phyloP scores from a whole-genome alignment of 2,888 invertebrate genomes.

The Argynnis bischoffii region DNA sequence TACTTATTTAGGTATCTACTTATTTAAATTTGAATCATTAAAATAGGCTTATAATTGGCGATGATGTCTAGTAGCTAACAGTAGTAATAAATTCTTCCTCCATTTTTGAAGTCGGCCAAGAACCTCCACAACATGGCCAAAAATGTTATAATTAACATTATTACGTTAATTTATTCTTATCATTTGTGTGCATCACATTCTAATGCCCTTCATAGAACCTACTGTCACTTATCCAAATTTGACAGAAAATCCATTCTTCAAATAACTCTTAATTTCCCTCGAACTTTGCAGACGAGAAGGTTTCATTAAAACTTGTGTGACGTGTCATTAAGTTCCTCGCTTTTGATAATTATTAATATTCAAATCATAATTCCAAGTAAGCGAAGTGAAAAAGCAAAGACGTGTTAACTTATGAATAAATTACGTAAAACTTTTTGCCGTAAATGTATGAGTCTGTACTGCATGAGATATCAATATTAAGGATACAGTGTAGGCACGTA shows the following conservation, averaged over 20 bases:
- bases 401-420: conserved; percentile 72
- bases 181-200: background rate
- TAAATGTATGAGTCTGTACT: conserved; percentile 39
- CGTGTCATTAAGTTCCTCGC: conserved; percentile 74
- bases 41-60: too few relatives aligned
- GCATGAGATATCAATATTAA: too few relatives aligned
- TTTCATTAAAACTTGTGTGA: conserved; percentile 80
- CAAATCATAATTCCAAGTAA: conserved; percentile 71
- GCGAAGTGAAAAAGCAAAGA: conserved; percentile 69
- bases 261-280: conserved; percentile 66
- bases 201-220: conserved; percentile 12
- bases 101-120: background rate
- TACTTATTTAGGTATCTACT: too few relatives aligned
- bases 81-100: too few relatives aligned
- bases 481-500: too few relatives aligned
- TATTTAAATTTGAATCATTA: too few relatives aligned
- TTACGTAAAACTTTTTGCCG: conserved; percentile 47
- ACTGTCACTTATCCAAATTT: conserved; percentile 29
- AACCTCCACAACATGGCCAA: background rate
- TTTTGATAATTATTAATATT: conserved; percentile 75
- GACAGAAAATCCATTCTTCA: conserved; percentile 60
- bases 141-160: background rate
- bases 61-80: too few relatives aligned
- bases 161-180: background rate
- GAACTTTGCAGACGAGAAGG: conserved; percentile 67